Base-by-base conservation (phyloP, 2,888 invertebrate species). In the Stegana nigrithorax region DNA sequence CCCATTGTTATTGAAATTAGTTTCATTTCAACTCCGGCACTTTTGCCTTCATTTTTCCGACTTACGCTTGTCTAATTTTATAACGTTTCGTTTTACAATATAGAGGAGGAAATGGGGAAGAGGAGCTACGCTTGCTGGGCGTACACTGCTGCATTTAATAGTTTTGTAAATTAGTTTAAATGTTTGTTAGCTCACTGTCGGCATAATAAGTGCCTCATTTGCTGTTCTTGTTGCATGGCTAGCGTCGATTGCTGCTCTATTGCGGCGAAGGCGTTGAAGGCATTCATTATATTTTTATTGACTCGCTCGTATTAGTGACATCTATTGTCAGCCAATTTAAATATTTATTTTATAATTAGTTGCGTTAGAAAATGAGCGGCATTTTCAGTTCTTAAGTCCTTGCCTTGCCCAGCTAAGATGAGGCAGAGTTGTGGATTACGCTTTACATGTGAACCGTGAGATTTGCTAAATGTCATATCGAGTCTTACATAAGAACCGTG, bases 1-100 rank as follows among this genome's bases (percentile, higher is more conserved):
- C 66, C 67, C 73, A 72, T 78, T 78, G 78, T 80, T 80, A 78
- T 78, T 78, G 71, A 78, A 78, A 78, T 78, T 80, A 75, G 75
- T 70, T 78, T 75, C 73, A 73, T 75, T 78, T 78, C 67, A 71
- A 25, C 23, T 12, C 5, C 39, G 17, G 39, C 2, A 5, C 39
- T 2, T 2, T 6, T 14, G 2, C 2, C 39, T n/a, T n/a, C 10
- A 32, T 2, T 36, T 29, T 7, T n/a, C 10, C 10, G 51, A 19
- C 32, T 50, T 50, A 26, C 7, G 25, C 8, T 14, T 25, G 26
- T 26, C 26, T 12, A 50, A 26, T 26, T 50, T 50, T 23, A 26
- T 25, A 25, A 26, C 26, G 10, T 42, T n/a, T n/a, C 3, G 2
- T 42, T 42, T 2, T 8, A 42, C 2, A 8, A 42, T n/a, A 6